phyloP scores from a whole-genome alignment of 1,140 invertebrate species.

The Drosophila elegans region DNA sequence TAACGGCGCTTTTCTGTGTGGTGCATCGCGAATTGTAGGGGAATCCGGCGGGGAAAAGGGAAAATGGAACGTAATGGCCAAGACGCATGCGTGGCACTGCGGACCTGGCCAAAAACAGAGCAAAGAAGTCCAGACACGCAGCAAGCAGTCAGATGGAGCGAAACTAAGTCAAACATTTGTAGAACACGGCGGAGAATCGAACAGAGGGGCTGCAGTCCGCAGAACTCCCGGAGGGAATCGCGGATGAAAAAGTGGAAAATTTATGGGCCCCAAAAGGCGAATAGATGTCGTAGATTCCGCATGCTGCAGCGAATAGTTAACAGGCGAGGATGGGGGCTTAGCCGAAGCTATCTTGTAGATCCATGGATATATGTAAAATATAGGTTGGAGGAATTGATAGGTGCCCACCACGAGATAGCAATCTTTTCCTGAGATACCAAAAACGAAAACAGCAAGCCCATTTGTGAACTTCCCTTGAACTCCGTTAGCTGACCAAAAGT shows the following conservation, averaged over 20 bases:
- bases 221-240: constrained; percentile 55
- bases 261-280: constrained; percentile 72
- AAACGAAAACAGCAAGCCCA: neutral
- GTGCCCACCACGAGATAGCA: constrained; percentile 19
- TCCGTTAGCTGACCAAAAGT: constrained; percentile 54
- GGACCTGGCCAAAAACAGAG: constrained; percentile 25
- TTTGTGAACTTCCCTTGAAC: constrained; percentile 36
- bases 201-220: neutral
- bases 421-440: constrained; percentile 21
- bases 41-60: neutral
- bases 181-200: constrained; percentile 47
- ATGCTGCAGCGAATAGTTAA: constrained; percentile 43
- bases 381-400: constrained; percentile 20
- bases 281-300: constrained; percentile 66
- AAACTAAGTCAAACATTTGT: constrained; percentile 82
- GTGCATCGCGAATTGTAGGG: neutral
- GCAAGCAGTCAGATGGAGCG: constrained; percentile 54
- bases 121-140: constrained; percentile 58
- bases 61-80: constrained; percentile 33
- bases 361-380: constrained; percentile 22
- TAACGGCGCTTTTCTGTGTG: constrained; percentile 57
- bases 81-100: constrained; percentile 66
- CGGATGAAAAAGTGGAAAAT: constrained; percentile 69
- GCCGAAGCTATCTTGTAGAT: constrained; percentile 10
- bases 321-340: constrained; percentile 13